These are phyloP conservation scores for Molanna angustata DNA, from an alignment of 2,888 invertebrate genomes.

Conservation along the genomic window DNA sequence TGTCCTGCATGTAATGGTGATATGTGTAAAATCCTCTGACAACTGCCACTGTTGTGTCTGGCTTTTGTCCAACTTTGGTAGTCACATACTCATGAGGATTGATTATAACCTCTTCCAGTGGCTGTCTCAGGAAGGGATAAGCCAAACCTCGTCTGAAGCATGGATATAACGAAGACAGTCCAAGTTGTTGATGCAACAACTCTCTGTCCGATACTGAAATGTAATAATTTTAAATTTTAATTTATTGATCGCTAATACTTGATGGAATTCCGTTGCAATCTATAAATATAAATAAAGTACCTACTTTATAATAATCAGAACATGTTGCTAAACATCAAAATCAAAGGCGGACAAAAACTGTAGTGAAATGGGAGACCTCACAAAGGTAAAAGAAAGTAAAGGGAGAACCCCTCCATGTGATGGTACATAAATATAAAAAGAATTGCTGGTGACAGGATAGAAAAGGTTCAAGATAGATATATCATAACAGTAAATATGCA, in stretches of 20 bases:
- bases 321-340: not conserved
- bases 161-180: conserved; percentile 66
- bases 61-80: conserved; percentile 39
- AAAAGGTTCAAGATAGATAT: no score
- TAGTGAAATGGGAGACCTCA: no score
- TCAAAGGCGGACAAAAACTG: no score
- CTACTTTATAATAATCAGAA: not conserved
- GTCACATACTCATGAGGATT: conserved; percentile 71
- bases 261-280: no score
- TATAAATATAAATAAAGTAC: conserved; percentile 2
- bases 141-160: conserved; percentile 73
- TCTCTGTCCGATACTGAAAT: conserved; percentile 62
- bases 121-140: conserved; percentile 53
- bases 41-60: conserved; percentile 44
- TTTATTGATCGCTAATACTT: no score
- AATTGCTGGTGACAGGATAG: no score
- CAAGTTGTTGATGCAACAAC: conserved; percentile 68
- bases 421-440: no score
- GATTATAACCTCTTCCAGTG: conserved; percentile 53
- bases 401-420: no score
- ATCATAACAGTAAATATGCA: no score
- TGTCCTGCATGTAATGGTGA: conserved; percentile 95
- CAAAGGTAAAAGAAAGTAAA: no score
- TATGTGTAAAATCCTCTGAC: conserved; percentile 89
- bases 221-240: no score